Base-by-base conservation (phyloP, 2,888 invertebrate genomes). In the Troglohyphantes excavatus region DNA sequence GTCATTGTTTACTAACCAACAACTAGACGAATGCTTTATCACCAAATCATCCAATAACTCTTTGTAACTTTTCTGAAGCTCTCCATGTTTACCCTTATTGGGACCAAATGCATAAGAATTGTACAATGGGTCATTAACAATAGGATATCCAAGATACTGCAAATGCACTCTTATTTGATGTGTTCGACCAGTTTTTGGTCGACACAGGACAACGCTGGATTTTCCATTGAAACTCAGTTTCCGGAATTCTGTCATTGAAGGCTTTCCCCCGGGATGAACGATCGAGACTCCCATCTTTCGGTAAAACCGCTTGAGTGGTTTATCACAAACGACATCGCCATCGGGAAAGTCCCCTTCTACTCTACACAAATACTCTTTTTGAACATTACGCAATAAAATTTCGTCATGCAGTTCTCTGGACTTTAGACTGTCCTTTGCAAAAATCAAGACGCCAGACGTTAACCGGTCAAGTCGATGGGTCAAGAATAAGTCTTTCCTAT, bases 161-260 rank as follows among this genome's bases (percentile, higher is more conserved):
- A 99, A 95, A 94, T 99, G 99, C 39, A 99, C 98, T 91, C 99
- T 95, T 92, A 99, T 99, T 94, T 99, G 99, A 94, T 99, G 99
- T 96, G 99, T 99, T 91, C 99, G 95, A 0, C 99, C 99, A 0
- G 99, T 99, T 93, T 97, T 96, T 0, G 99, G 99, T 93, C 96
- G 96, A 94, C 98, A 99, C 46, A 97, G 95, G 9, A 99, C 98
- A 33, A 99, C 97, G 93, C 99, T 99, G 0, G 97, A 97, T 93
- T 96, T 96, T 2, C 96, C 96, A 94, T 98, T 97, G 94, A 95
- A 98, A 39, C 97, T 97, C 79, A 99, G 94, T 93, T 97, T 96
- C 93, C 97, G 96, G 95, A 99, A 99, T 91, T 96, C 96, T 0
- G 99, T 99, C 11, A 96, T 95, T 93, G 98, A 98, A 93, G 97